Conservation (phyloP, 1,140 invertebrate genomes). For the Conopomorpha cramerella region DNA sequence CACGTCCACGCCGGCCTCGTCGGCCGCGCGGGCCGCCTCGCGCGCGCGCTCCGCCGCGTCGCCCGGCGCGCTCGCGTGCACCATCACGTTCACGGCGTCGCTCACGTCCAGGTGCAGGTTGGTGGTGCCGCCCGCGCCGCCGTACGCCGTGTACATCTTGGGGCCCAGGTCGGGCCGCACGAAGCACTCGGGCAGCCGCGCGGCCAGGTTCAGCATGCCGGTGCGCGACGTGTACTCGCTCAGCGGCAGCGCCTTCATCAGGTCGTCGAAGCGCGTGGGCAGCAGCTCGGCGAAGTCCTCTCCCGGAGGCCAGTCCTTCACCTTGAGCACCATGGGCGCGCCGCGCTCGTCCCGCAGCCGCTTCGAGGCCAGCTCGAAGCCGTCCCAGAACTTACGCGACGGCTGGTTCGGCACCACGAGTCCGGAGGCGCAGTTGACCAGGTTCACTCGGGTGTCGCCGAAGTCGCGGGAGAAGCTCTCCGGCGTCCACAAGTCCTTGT, state of each 20-base stretch:
- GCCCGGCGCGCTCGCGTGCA: slow-evolving; percentile 89
- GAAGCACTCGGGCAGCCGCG: slow-evolving; percentile 89
- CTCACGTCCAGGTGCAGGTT: slow-evolving; percentile 97
- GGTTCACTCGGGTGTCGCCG: slow-evolving; percentile 88
- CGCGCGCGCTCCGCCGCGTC: slow-evolving; percentile 75
- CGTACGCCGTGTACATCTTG: slow-evolving; percentile 99
- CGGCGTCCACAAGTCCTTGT: slow-evolving; percentile 87
- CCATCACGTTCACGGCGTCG: slow-evolving; percentile 97
- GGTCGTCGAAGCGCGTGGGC: slow-evolving; percentile 81
- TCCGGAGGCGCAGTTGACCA: slow-evolving; percentile 91
- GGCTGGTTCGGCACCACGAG: slow-evolving; percentile 85
- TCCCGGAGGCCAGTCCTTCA: slow-evolving; percentile 96
- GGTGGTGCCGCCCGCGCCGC: slow-evolving; percentile 91
- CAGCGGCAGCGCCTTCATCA: slow-evolving; percentile 92
- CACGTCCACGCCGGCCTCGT: slow-evolving; percentile 91
- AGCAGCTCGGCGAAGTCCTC: slow-evolving; percentile 94
- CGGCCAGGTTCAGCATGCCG: slow-evolving; percentile 89
- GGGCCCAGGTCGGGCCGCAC: slow-evolving; percentile 95
- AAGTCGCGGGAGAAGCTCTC: slow-evolving; percentile 90
- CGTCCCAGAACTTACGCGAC: slow-evolving; percentile 96
- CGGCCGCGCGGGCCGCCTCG: slow-evolving; percentile 85
- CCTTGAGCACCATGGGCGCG: slow-evolving; percentile 89
- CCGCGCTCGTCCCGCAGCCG: slow-evolving; percentile 83
- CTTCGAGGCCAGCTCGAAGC: slow-evolving; percentile 85
- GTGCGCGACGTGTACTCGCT: slow-evolving; percentile 89